Evolutionary conservation across 2,797 vertebrate species (phyloP), one percentile per base, ranked within the genome.

Genomic region (Hapalemur alaotrensis): DNA sequence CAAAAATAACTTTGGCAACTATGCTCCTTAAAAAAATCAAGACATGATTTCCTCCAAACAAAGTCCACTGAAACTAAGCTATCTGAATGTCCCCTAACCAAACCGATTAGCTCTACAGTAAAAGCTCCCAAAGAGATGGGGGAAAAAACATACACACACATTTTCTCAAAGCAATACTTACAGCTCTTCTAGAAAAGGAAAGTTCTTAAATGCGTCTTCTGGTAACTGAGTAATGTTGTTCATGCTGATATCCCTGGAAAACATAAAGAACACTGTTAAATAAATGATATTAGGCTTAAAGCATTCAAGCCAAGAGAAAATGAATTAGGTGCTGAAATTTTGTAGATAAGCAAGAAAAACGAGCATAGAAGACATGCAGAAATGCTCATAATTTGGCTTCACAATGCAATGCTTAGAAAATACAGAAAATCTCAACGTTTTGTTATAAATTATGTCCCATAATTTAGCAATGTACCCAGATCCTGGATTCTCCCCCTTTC

Each of bases 161-260:
- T 4, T 17, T 20, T 59, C 43, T 91, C 63, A 80, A 75, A 69
- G 91, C 93, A 98, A 98, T 98, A 99, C 99, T 99, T 98, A 99
- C 99, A 99, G 98, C 97, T 99, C 99, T 97, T 99, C 99, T 93
- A 99, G 99, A 97, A 99, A 99, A 67, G 99, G 99, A 86, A 99
- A 99, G 97, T 99, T 99, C 98, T 99, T 99, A 98, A 99, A 99
- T 0, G 99, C 99, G 92, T 99, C 98, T 84, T 99, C 99, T 97
- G 99, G 99, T 87, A 99, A 98, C 97, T 99, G 99, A 1, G 99
- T 99, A 98, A 99, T 99, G 98, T 99, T 99, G 98, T 99, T 99
- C 99, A 99, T 99, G 98, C 99, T 99, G 98, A 99, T 99, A 98
- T 99, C 99, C 97, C 99, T 99, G 98, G 97, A 93, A 98, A 97